Conservation (phyloP, 2,888 invertebrate genomes). For the Nasonia oneida region DNA sequence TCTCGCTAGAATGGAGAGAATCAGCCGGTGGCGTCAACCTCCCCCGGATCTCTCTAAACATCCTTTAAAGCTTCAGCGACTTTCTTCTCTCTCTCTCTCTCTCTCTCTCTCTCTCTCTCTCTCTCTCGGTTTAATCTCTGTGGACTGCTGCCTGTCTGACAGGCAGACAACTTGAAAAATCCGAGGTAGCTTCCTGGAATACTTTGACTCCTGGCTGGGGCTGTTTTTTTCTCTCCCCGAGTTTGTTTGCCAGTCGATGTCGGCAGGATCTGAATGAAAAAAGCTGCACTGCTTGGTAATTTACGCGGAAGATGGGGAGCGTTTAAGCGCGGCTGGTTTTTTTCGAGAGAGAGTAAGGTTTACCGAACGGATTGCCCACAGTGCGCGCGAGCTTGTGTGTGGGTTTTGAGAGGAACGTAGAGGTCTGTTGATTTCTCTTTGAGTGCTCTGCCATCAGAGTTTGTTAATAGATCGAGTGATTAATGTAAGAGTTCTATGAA, state of each 20-base stretch:
- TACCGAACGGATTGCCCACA: not conserved
- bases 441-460: not conserved
- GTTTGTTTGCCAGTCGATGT: not conserved
- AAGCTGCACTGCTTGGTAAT: not conserved
- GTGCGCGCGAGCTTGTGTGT: not conserved
- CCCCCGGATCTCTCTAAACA: constrained; percentile 60
- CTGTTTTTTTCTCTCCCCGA: not conserved
- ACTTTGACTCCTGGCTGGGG: constrained; percentile 16
- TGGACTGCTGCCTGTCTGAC: not conserved
- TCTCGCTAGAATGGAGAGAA: constrained; percentile 14
- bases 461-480: not conserved
- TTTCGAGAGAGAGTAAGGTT: not conserved
- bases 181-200: not conserved
- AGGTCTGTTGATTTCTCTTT: constrained; percentile 33
- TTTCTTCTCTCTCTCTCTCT: constrained; percentile 12
- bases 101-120: not conserved
- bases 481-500: not conserved
- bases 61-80: constrained; percentile 35
- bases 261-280: not conserved
- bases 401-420: not conserved
- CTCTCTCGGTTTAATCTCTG: constrained; percentile 7
- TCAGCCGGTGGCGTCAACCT: not conserved
- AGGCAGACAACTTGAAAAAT: constrained; percentile 22
- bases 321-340: not conserved
- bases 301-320: not conserved